Conservation (phyloP, 2,888 invertebrate species). For the Ecdyonurus torrentis region DNA sequence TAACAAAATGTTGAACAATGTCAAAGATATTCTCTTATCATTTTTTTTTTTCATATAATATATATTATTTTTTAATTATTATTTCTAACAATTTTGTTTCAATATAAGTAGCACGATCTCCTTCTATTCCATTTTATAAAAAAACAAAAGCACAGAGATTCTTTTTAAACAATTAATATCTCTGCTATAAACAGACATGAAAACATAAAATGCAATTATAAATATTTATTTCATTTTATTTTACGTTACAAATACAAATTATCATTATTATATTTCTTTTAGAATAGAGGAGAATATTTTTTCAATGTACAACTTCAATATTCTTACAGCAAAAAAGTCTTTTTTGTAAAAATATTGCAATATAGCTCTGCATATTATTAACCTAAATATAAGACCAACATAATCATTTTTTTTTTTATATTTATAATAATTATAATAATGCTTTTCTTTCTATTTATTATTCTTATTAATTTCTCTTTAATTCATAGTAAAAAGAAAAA, state of each 20-base stretch:
- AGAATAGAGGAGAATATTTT: neutral
- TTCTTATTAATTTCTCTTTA: neutral
- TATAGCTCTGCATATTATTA: neutral
- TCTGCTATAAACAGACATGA: too few species aligned
- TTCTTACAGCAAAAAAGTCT: slow-evolving; percentile 1
- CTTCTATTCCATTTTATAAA: neutral
- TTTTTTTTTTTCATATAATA: too few species aligned
- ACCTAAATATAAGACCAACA: neutral
- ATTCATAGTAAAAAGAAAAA: neutral
- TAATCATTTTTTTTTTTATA: too few species aligned
- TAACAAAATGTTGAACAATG: slow-evolving; percentile 8
- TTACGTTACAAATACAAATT: neutral
- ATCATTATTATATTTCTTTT: neutral
- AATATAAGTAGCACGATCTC: slow-evolving; percentile 2
- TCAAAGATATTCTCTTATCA: too few species aligned
- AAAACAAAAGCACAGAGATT: neutral
- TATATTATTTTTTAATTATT: slow-evolving; percentile 5
- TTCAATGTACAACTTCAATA: neutral
- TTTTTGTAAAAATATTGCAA: slow-evolving; percentile 2
- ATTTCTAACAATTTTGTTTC: slow-evolving; percentile 7
- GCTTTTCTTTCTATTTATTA: too few species aligned
- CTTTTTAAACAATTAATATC: neutral
- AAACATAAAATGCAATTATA: neutral
- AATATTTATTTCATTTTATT: neutral
- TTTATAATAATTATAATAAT: too few species aligned